Evolutionary conservation across 1,140 invertebrate species (phyloP), one percentile per base, ranked within the genome.

Genomic region (Trachelipus rathkii): DNA sequence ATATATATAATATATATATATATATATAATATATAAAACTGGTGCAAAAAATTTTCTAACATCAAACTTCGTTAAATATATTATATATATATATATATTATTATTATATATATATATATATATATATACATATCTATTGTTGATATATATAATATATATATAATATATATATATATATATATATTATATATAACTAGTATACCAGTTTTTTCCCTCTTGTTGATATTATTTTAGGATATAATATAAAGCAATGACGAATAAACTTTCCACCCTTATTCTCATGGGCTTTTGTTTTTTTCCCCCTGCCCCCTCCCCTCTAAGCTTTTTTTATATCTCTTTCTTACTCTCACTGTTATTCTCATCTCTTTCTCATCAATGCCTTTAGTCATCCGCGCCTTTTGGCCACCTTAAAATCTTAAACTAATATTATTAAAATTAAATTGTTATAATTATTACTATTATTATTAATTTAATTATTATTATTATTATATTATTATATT

Each of bases 311-410:
- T 72, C 50, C 24, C 72, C 60, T 46, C 53, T 77, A 72, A 73
- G 69, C 72, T 43, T 44, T 71, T 9, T 44, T 71, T 69, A n/a
- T n/a, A n/a, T 46, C 33, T 46, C 43, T 76, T 24, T 70, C 60
- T 24, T 73, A 66, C 68, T 67, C 70, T 33, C 73, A 68, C 69
- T 66, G 19, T 44, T 50, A 60, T 7, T 7, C 60, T n/a, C 60
- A 4, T 21, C 9, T 10, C 10, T 9, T 44, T 44, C n/a, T 13
- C 44, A 24, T 10, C 15, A 19, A 50, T 60, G 66, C 44, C 67
- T 60, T 70, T 74, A 69, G 53, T 44, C 68, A 76, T 75, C 75
- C 75, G 72, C 74, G 33, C 33, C 33, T 33, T 33, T 33, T 33
- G 33, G 33, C 33, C 33, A 33, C 33, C 33, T 33, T 33, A 33